These are phyloP conservation scores for Pocota personata DNA, from an alignment of 2,888 invertebrate genomes.

Conservation along the genomic window DNA sequence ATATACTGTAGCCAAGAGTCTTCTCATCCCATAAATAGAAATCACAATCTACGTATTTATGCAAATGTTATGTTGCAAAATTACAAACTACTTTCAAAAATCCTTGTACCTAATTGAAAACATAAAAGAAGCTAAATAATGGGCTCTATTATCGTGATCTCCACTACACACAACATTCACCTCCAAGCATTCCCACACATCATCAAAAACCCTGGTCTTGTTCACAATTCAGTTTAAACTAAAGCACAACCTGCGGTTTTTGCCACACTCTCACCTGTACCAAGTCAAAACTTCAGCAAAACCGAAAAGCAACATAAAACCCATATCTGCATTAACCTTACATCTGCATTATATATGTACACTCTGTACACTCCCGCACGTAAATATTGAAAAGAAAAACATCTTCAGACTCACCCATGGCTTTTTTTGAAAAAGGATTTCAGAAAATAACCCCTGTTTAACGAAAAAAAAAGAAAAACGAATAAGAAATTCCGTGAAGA, in stretches of 20 bases:
- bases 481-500: conserved; percentile 22
- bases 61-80: too few species aligned
- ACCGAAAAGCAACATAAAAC: conserved; percentile 43
- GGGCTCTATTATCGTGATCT: background rate
- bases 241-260: conserved; percentile 33
- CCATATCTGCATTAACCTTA: conserved; percentile 55
- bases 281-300: conserved; percentile 12
- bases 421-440: background rate
- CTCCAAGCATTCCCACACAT: background rate
- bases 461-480: background rate
- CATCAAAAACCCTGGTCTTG: background rate
- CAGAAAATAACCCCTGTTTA: background rate
- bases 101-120: background rate
- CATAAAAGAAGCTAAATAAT: background rate
- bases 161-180: background rate
- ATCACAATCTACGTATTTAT: too few species aligned
- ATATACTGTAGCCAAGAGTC: too few species aligned
- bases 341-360: conserved; percentile 29
- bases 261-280: background rate
- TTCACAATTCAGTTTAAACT: conserved; percentile 32
- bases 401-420: conserved; percentile 12
- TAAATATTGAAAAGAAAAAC: conserved; percentile 25
- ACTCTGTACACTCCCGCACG: background rate
- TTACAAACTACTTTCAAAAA: too few species aligned
- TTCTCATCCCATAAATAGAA: too few species aligned